Conservation (phyloP, 2,888 invertebrate genomes). For the Rotaria socialis region DNA sequence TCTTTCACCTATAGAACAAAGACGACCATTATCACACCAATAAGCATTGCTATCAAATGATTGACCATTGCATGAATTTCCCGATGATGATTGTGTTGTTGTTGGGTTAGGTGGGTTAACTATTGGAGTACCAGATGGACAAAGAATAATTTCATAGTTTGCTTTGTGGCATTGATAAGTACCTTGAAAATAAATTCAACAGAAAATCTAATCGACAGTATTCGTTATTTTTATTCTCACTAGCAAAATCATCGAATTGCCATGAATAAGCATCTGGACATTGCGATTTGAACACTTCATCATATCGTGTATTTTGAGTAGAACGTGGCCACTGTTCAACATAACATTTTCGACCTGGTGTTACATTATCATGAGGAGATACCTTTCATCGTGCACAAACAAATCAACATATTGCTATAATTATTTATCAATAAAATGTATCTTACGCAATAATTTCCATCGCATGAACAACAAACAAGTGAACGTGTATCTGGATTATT, state of each 20-base stretch:
- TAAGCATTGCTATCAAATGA: background rate
- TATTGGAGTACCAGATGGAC: background rate
- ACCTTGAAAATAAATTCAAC: background rate
- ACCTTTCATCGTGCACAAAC: background rate
- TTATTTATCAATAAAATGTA: background rate
- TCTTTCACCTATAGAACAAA: background rate
- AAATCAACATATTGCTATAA: background rate
- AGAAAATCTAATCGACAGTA: background rate
- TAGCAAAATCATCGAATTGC: conserved; percentile 35
- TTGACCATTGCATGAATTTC: background rate
- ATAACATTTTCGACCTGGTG: conserved; percentile 25
- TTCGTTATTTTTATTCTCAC: background rate
- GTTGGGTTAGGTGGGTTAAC: background rate
- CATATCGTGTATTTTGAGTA: conserved; percentile 21
- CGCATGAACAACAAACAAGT: conserved; percentile 17
- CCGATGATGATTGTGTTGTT: background rate
- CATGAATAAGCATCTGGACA: conserved; percentile 30
- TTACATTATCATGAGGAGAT: conserved; percentile 23
- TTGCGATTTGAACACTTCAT: conserved; percentile 29
- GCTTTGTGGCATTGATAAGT: background rate
- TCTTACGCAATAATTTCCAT: conserved; percentile 8
- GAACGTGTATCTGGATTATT: conserved; percentile 32
- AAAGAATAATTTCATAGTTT: background rate
- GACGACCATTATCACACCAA: background rate
- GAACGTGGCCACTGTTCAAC: conserved; percentile 25